Percentiles rank a stretch among this genome's conserved stretches.
These are phyloP conservation scores for Hyperoplus lanceolatus DNA, from an alignment of 2,797 vertebrate genomes.

Conservation along the genomic window DNA sequence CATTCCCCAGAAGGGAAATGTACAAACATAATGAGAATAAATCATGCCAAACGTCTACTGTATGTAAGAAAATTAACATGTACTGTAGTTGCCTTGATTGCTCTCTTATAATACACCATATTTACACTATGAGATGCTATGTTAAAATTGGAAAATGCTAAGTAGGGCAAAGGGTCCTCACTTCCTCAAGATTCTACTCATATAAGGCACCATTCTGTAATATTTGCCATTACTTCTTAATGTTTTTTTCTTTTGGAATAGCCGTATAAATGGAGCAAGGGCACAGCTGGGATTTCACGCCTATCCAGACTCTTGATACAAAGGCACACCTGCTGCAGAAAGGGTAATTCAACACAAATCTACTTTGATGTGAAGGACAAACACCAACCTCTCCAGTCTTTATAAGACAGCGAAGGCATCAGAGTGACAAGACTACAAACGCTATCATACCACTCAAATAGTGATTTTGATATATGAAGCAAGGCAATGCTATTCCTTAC, in stretches of 20 bases:
- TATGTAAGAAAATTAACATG: not conserved
- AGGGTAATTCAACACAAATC: slow-evolving; percentile 55
- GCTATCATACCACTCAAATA: not conserved
- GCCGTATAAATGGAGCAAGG: not conserved
- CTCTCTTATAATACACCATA: not conserved
- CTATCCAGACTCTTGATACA: slow-evolving; percentile 47
- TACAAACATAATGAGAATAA: not conserved
- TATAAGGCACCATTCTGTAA: not conserved
- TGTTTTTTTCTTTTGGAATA: not conserved
- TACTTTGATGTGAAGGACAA: slow-evolving; percentile 69
- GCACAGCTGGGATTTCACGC: slow-evolving; percentile 55
- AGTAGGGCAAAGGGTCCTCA: not conserved
- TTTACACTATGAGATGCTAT: not conserved
- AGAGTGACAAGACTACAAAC: slow-evolving; percentile 43
- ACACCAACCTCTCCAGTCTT: slow-evolving; percentile 47
- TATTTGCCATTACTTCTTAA: not conserved
- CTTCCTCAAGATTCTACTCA: not conserved
- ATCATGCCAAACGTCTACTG: not conserved
- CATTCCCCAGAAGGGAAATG: not conserved
- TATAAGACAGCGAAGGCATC: slow-evolving; percentile 58
- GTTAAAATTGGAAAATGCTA: not conserved
- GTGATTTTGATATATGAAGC: slow-evolving; percentile 33
- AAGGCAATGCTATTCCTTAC: slow-evolving; percentile 17
- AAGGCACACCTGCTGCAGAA: slow-evolving; percentile 68
- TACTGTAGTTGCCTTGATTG: not conserved